A percentile compares a stretch with the other conserved stretches of the same genome.
Conservation (phyloP, 1,140 invertebrate genomes). For the Zaprionus gabonicus region DNA sequence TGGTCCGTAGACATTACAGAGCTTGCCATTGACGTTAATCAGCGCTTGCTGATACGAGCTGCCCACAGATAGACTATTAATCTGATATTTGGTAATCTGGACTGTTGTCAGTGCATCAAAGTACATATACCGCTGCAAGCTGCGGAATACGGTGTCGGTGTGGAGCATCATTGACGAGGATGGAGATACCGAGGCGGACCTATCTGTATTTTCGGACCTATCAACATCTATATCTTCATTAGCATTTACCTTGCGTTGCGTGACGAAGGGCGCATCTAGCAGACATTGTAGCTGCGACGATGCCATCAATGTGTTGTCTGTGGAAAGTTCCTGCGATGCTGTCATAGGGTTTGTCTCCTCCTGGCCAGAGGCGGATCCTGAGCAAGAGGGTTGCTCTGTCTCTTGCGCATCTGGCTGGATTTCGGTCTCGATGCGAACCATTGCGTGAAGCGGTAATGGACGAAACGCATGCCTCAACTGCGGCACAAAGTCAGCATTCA, state of each 20-base stretch:
- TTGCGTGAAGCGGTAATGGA: constrained; percentile 37
- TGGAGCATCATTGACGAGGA: background rate
- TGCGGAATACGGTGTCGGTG: constrained; percentile 33
- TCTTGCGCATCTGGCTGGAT: background rate
- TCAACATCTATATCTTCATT: background rate
- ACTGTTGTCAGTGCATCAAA: constrained; percentile 24
- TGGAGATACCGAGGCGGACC: background rate
- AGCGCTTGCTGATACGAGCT: constrained; percentile 43
- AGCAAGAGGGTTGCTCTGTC: background rate
- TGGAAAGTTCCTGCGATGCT: constrained; percentile 52
- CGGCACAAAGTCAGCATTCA: constrained; percentile 49
- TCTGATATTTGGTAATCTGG: constrained; percentile 40
- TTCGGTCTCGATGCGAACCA: constrained; percentile 22
- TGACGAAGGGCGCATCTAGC: constrained; percentile 27
- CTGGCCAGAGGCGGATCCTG: background rate
- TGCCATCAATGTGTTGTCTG: constrained; percentile 49
- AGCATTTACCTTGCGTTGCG: constrained; percentile 54
- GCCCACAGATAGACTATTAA: constrained; percentile 42
- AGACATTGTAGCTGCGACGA: constrained; percentile 49
- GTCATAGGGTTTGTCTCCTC: constrained; percentile 7
- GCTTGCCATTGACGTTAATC: constrained; percentile 22
- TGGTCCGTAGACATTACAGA: constrained; percentile 45
- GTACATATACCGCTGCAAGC: constrained; percentile 36
- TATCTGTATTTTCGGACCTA: constrained; percentile 13
- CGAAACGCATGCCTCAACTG: constrained; percentile 60